Evolutionary conservation across 2,113 vertebrate genomes (phyloP), one percentile per base, ranked within the genome.

Genomic region (Plotosus lineatus): DNA sequence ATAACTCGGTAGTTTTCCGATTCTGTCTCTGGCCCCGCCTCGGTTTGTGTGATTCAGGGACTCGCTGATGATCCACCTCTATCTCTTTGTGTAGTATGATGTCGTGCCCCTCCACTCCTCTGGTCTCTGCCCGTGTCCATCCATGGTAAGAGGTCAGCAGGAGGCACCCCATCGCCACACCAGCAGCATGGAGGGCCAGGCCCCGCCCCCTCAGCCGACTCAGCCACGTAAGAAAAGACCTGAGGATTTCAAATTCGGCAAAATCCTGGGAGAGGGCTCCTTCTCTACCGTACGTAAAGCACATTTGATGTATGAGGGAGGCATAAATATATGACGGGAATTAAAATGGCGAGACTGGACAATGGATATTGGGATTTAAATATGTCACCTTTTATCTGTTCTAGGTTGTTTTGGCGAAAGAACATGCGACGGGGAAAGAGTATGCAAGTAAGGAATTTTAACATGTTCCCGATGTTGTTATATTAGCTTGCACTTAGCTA

Each of bases 241-340:
- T 0, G 97, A 99, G 86, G 97, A 99, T 90, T 99, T 99, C 90
- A 97, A 93, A 90, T 98, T 99, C 75, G 97, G 97, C 86, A 99
- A 97, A 86, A 99, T 99, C 85, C 92, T 99, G 83, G 98, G 98
- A 77, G 98, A 99, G 93, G 98, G 98, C 88, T 99, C 98, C 83
- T 99, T 98, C 87, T 99, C 98, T 3, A 99, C 98, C 85, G 98
- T 96, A 92, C 87, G 92, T 11, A 23, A 0, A 26, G 1, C 21
- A n/a, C 9, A 6, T 38, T 23, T 7, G n/a, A n/a, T n/a, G n/a
- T n/a, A n/a, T n/a, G 11, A 36, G 51, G 11, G 38, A 23, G 50
- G 17, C 5, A 55, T 56, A 21, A n/a, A 46, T 26, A 5, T 46
- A 55, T 55, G 33, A 21, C 53, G 19, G 50, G 26, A 51, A 28